phyloP scores from a whole-genome alignment of 2,113 vertebrate genomes.

The Trachemys scripta region DNA sequence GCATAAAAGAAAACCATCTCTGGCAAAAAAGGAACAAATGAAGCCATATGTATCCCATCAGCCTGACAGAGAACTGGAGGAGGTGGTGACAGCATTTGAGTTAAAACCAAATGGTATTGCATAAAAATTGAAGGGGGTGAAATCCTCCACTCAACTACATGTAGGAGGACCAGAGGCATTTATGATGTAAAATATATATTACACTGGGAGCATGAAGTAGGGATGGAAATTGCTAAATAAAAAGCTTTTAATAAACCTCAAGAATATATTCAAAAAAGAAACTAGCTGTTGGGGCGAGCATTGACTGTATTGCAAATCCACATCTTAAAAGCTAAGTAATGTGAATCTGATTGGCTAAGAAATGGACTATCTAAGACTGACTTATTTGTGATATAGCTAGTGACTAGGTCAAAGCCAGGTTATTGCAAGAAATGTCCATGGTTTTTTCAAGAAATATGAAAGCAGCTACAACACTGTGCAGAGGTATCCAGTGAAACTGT shows the following conservation, averaged over 20 bases:
- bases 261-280: neutral
- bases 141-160: neutral
- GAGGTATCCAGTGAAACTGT: neutral
- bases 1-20: rapidly evolving
- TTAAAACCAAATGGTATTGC: neutral
- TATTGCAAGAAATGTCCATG: neutral
- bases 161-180: neutral
- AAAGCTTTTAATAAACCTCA: neutral
- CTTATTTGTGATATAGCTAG: neutral
- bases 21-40: neutral
- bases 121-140: neutral
- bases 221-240: neutral
- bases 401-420: rapidly evolving
- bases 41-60: neutral
- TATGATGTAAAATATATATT: neutral
- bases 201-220: neutral
- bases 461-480: neutral
- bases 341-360: neutral
- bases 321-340: rapidly evolving
- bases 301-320: neutral
- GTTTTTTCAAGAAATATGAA: neutral
- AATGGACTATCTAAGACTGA: neutral
- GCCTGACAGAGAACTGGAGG: neutral
- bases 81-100: neutral
- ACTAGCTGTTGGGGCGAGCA: neutral